Percentiles rank a stretch among this genome's conserved stretches.
phyloP scores from a whole-genome alignment of 1,140 invertebrate species.

The Wiebesia pumilae region DNA sequence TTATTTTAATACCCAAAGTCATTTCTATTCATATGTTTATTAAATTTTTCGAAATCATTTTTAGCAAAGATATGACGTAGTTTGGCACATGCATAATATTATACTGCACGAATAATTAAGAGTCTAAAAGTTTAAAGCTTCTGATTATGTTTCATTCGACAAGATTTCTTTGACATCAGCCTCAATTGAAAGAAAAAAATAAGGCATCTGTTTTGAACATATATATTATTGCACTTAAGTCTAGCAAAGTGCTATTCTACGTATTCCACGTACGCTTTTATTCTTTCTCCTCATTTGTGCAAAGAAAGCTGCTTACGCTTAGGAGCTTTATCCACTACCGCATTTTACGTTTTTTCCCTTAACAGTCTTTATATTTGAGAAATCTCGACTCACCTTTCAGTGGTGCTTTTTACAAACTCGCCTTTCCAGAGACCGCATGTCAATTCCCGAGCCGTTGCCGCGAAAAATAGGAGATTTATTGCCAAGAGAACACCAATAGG shows the following conservation, averaged over 20 bases:
- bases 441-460: slow-evolving; percentile 86
- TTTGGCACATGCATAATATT: too few species aligned
- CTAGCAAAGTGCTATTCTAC: neutral
- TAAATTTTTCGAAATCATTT: too few species aligned
- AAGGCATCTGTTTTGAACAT: neutral
- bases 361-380: slow-evolving; percentile 33
- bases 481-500: slow-evolving; percentile 85
- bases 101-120: too few species aligned
- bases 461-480: slow-evolving; percentile 86
- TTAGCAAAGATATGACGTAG: too few species aligned
- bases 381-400: slow-evolving; percentile 80
- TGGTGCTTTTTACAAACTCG: slow-evolving; percentile 90
- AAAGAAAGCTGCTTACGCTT: slow-evolving; percentile 39
- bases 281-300: slow-evolving; percentile 13
- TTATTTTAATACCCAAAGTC: too few species aligned
- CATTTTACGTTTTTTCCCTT: slow-evolving; percentile 13
- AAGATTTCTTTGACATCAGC: neutral
- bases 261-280: neutral
- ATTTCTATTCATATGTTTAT: too few species aligned
- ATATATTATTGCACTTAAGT: slow-evolving; percentile 24
- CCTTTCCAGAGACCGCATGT: slow-evolving; percentile 91
- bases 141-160: neutral
- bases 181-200: neutral
- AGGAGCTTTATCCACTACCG: slow-evolving; percentile 31
- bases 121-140: neutral